phyloP scores from a whole-genome alignment of 2,888 invertebrate species.

The Brachypalpus laphriformis region DNA sequence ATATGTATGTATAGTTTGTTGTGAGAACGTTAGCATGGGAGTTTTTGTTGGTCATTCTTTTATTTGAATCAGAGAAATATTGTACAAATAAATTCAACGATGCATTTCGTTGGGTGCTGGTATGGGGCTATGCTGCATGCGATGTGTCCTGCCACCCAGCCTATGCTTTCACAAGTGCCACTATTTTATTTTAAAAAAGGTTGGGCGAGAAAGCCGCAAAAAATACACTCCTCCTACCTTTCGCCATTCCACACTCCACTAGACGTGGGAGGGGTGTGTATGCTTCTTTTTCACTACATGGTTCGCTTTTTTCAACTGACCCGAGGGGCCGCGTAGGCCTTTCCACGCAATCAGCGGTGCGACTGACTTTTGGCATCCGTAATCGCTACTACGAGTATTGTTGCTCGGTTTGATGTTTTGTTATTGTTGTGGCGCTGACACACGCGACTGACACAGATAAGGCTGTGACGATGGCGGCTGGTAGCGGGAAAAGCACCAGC shows the following conservation, averaged over 20 bases:
- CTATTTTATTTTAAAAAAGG: slow-evolving; percentile 27
- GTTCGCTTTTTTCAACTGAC: slow-evolving; percentile 14
- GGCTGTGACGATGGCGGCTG: slow-evolving; percentile 5
- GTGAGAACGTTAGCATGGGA: neutral
- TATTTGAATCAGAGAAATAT: neutral
- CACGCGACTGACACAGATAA: slow-evolving; percentile 67
- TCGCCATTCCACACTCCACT: neutral
- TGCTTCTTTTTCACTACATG: neutral
- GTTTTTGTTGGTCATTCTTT: neutral
- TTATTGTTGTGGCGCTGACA: slow-evolving; percentile 42
- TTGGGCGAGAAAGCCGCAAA: slow-evolving; percentile 13
- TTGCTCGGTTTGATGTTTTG: slow-evolving; percentile 11
- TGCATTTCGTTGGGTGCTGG: neutral
- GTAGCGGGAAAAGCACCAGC: slow-evolving; percentile 17
- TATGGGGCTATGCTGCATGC: neutral
- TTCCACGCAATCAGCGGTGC: slow-evolving; percentile 54
- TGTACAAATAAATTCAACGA: neutral
- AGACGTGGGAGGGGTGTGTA: neutral
- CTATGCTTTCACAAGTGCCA: neutral
- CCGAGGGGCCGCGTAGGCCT: slow-evolving; percentile 27
- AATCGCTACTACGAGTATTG: slow-evolving; percentile 29
- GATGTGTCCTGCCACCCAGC: neutral
- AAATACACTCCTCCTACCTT: slow-evolving; percentile 28
- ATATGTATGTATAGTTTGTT: neutral
- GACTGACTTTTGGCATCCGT: slow-evolving; percentile 57